Percentiles rank a stretch among this genome's conserved stretches.
These are phyloP conservation scores for Eupleurogrammus muticus DNA, from an alignment of 2,797 vertebrate genomes.

Conservation along the genomic window DNA sequence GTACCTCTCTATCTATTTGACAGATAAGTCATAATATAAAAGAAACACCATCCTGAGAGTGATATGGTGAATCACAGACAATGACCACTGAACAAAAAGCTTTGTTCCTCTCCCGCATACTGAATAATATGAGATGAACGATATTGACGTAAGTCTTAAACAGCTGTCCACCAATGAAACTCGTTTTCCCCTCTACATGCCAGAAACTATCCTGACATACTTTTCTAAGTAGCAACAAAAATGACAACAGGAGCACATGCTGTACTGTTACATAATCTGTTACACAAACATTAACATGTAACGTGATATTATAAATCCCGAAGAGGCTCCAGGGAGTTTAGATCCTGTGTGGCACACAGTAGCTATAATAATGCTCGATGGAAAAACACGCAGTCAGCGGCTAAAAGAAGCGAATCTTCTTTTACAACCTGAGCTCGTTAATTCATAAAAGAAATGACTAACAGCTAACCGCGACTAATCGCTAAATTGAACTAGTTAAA, in stretches of 20 bases:
- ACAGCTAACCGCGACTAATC: slow-evolving; percentile 35
- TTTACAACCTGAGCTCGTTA: slow-evolving; percentile 6
- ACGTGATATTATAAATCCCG: slow-evolving; percentile 1
- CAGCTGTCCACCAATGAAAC: slow-evolving; percentile 58
- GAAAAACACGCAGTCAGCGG: neutral
- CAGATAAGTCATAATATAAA: neutral
- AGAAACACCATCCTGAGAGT: neutral
- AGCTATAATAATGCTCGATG: neutral
- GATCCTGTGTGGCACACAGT: neutral
- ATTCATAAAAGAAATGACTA: slow-evolving; percentile 52
- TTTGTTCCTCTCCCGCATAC: neutral
- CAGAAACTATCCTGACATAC: slow-evolving; percentile 22
- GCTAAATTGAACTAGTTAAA: slow-evolving; percentile 2
- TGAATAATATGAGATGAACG: neutral
- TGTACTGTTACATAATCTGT: slow-evolving; percentile 65
- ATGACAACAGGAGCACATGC: slow-evolving; percentile 75
- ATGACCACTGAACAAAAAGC: neutral
- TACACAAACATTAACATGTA: slow-evolving; percentile 51
- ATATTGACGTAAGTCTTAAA: neutral
- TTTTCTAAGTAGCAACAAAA: slow-evolving; percentile 56
- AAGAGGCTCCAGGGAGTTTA: slow-evolving; percentile 10
- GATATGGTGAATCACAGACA: neutral
- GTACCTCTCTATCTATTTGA: neutral
- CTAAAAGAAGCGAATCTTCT: slow-evolving; percentile 40
- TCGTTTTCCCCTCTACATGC: slow-evolving; percentile 32